A percentile compares a stretch with the other conserved stretches of the same genome.
Conservation (phyloP, 2,888 invertebrate genomes). For the Horisme vitalbata region DNA sequence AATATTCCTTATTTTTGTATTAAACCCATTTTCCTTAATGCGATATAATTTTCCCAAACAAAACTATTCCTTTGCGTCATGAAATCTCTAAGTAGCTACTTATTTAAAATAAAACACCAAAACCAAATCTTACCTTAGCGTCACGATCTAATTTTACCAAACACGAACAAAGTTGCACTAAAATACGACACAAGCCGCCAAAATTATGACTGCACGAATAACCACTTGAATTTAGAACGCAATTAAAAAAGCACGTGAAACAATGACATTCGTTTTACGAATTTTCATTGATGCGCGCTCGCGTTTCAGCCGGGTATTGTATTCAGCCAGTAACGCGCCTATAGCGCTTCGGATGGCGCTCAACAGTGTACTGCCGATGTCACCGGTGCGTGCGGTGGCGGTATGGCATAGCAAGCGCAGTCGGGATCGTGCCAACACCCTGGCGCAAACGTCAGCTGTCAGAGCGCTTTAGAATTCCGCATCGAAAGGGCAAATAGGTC, state of each 20-base stretch:
- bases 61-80: too few species aligned
- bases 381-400: constrained; percentile 14
- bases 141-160: constrained; percentile 40
- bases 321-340: constrained; percentile 48
- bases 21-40: too few species aligned
- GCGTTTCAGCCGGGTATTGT: constrained; percentile 47
- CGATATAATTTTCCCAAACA: too few species aligned
- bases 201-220: constrained; percentile 44
- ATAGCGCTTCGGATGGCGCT: constrained; percentile 59
- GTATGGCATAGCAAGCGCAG: constrained; percentile 29
- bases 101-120: constrained; percentile 6
- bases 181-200: constrained; percentile 33
- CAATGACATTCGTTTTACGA: constrained; percentile 55
- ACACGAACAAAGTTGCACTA: constrained; percentile 37
- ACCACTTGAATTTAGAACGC: constrained; percentile 49
- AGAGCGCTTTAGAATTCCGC: constrained; percentile 30
- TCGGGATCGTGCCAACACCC: constrained; percentile 51
- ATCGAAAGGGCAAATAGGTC: constrained; percentile 16
- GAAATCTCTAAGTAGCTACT: too few species aligned
- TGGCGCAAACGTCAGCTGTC: constrained; percentile 33
- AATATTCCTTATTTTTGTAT: too few species aligned
- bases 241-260: constrained; percentile 41
- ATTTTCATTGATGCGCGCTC: constrained; percentile 50
- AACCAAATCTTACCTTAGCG: constrained; percentile 39
- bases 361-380: constrained; percentile 61